phyloP scores from a whole-genome alignment of 2,797 vertebrate genomes.

The Eulemur mongoz region DNA sequence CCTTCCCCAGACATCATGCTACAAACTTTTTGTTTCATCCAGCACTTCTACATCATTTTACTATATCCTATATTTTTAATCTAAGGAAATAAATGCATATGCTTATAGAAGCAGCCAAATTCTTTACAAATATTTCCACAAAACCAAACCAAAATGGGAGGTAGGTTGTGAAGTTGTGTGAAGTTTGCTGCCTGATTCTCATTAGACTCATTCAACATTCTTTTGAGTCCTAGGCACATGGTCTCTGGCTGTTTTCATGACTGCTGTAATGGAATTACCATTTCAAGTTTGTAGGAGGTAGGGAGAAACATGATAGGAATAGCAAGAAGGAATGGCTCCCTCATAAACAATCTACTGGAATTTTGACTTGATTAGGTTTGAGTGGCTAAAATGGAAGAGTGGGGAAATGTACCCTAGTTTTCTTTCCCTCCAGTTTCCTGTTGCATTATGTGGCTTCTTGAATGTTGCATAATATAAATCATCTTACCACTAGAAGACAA shows the following conservation, averaged over 20 bases:
- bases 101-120: background rate
- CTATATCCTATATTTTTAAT: background rate
- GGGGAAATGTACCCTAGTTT: conserved; percentile 3
- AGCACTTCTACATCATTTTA: conserved; percentile 37
- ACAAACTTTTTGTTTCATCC: background rate
- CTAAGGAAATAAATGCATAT: background rate
- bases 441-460: conserved; percentile 74
- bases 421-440: conserved; percentile 58
- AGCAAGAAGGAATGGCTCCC: conserved; percentile 62
- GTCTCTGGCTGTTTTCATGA: conserved; percentile 40
- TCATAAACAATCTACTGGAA: conserved; percentile 62
- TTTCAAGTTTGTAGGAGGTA: conserved; percentile 43
- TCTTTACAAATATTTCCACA: conserved; percentile 8
- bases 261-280: conserved; percentile 51
- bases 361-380: conserved; percentile 67
- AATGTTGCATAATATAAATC: conserved; percentile 77
- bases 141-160: background rate
- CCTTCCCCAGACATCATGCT: background rate
- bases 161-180: background rate
- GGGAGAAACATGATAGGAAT: conserved; percentile 59
- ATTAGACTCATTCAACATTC: conserved; percentile 10
- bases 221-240: conserved; percentile 42
- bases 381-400: conserved; percentile 51
- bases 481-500: conserved; percentile 75
- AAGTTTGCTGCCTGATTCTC: conserved; percentile 43